phyloP scores from a whole-genome alignment of 2,113 vertebrate genomes.

The Tapirus terrestris region DNA sequence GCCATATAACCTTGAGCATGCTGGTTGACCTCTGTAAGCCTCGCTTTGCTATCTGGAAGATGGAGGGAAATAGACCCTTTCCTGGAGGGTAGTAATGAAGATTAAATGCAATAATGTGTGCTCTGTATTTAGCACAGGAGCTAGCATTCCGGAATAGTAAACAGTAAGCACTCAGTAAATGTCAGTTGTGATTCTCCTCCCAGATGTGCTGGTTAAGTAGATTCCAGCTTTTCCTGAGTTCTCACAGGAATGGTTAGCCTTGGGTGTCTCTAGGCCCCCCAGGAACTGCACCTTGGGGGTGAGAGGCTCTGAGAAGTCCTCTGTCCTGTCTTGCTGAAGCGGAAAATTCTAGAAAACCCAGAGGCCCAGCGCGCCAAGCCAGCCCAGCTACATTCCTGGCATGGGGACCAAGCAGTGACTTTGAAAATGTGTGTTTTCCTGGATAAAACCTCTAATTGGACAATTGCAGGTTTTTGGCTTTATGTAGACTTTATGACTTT shows the following conservation, averaged over 20 bases:
- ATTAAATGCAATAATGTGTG: background rate
- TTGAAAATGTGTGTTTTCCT: conserved; percentile 64
- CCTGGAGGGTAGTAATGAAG: background rate
- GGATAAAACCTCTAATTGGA: conserved; percentile 71
- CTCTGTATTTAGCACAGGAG: background rate
- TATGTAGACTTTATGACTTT: conserved; percentile 56
- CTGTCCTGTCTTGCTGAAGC: background rate
- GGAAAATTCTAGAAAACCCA: conserved; percentile 7
- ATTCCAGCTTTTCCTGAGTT: background rate
- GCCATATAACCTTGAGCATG: background rate
- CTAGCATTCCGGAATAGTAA: background rate
- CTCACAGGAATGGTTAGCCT: background rate
- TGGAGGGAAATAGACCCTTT: background rate
- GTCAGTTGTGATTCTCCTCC: background rate
- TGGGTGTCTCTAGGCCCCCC: background rate
- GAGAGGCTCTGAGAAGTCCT: background rate
- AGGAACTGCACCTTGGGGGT: background rate
- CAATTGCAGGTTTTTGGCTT: conserved; percentile 50
- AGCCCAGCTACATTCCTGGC: background rate
- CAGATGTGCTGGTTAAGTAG: background rate
- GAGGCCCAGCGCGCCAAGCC: background rate
- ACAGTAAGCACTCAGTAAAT: background rate
- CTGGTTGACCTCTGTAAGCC: background rate
- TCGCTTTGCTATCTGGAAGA: background rate
- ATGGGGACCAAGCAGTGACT: background rate